Evolutionary conservation across 2,888 invertebrate genomes (phyloP).

Genomic region (Venusia cambrica): DNA sequence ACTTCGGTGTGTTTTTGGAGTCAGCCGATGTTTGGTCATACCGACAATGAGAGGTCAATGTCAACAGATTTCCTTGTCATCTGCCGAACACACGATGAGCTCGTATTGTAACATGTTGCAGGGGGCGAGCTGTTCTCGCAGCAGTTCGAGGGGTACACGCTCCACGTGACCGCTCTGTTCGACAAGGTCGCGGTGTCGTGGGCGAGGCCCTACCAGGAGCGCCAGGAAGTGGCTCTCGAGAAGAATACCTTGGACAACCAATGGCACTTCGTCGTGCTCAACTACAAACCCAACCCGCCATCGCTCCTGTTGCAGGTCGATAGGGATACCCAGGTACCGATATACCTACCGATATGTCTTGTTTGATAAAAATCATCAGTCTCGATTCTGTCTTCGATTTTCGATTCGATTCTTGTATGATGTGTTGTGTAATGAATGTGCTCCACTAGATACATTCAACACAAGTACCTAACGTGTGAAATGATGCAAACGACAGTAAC

Average conservation of each 20-base stretch:
- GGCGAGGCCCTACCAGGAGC: constrained; percentile 74
- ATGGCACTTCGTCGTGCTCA: constrained; percentile 89
- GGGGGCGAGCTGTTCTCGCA: constrained; percentile 87
- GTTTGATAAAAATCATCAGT: no score
- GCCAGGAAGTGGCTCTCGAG: constrained; percentile 83
- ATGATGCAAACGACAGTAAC: no score
- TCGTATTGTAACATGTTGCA: no score
- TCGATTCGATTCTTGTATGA: no score
- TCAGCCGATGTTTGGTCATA: no score
- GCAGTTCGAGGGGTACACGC: constrained; percentile 83
- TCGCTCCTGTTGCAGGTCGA: constrained; percentile 66
- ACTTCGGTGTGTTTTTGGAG: no score
- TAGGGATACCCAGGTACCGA: constrained; percentile 57
- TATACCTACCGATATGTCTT: constrained; percentile 4
- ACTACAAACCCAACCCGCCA: constrained; percentile 75
- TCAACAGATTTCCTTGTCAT: no score
- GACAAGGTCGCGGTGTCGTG: constrained; percentile 82
- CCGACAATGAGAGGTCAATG: constrained; percentile 8
- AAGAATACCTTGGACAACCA: constrained; percentile 88
- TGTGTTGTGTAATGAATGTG: no score
- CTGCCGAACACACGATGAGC: no score
- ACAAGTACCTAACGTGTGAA: no score
- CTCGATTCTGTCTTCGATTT: no score
- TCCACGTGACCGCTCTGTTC: constrained; percentile 82
- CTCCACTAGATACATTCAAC: no score